These are phyloP conservation scores for Artibeus lituratus DNA, from an alignment of 2,797 vertebrate genomes.

Conservation along the genomic window DNA sequence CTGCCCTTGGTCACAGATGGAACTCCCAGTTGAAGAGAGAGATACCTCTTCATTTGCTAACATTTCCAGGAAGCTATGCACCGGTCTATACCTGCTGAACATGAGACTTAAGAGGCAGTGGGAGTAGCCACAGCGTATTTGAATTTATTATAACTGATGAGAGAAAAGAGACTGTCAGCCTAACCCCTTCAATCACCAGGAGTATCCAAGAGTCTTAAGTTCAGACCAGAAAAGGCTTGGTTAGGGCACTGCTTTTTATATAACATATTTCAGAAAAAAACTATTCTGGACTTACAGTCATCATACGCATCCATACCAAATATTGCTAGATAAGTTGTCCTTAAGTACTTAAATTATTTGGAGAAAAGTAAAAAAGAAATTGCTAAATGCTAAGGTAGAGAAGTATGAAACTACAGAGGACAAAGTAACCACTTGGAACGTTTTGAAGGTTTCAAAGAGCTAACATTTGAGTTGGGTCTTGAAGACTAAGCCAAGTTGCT, in stretches of 20 bases:
- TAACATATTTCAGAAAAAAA: neutral
- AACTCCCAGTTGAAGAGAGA: neutral
- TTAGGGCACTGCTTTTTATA: neutral
- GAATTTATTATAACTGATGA: neutral
- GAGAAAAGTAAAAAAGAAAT: conserved; percentile 1
- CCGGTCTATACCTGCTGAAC: neutral
- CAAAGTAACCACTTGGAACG: neutral
- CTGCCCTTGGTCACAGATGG: neutral
- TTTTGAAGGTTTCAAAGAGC: neutral
- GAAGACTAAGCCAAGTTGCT: neutral
- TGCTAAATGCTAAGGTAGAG: neutral
- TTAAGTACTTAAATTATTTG: neutral
- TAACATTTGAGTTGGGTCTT: neutral
- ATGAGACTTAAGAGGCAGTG: neutral
- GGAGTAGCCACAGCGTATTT: neutral
- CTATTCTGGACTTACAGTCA: neutral
- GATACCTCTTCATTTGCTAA: neutral
- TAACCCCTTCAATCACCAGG: neutral
- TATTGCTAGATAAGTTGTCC: neutral
- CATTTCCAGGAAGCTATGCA: neutral
- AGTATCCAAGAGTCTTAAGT: neutral
- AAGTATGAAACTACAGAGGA: neutral
- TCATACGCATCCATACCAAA: neutral
- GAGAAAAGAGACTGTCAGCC: neutral
- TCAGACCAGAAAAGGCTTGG: neutral